Base-by-base conservation (phyloP, 2,888 invertebrate species). In the Sphaerophoria rueppellii region DNA sequence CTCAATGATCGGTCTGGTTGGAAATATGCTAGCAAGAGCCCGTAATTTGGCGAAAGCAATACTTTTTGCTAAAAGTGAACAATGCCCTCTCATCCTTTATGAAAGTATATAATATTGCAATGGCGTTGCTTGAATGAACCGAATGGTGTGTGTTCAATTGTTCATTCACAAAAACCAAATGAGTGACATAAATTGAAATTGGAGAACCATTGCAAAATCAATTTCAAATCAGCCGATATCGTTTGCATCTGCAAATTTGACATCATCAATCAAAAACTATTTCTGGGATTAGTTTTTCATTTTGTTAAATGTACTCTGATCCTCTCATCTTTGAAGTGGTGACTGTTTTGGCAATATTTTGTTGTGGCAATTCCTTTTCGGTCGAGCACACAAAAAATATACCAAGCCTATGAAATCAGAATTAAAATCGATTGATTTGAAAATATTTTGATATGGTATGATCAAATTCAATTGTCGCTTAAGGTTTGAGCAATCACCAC, bases 191-290 rank as follows among this genome's bases (percentile, higher is more conserved):
- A 40, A 79, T 61, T 43, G 70, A 54, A 61, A 48, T 74, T 55
- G 35, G 54, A 54, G 67, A 80, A 34, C 55, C 71, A 80, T 83
- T 71, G 58, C 65, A 67, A 67, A 24, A 80, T 75, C 60, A 70
- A 78, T 77, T 72, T 46, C 48, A 55, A 72, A 73, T 73, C 69
- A 74, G 43, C 52, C 50, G n/a, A 69, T 57, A 73, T 48, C 69
- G 37, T 70, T 74, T 14, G 70, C 69, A 74, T 82, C 79, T 82
- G 79, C 75, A 80, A 72, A 80, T 75, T 80, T 75, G 80, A 80
- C 75, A 80, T 67, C 75, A 83, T 83, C 80, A 79, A 83, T 83
- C 79, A 80, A 79, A 54, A 80, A 79, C 24, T 24, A 46, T 55
- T 73, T 54, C 54, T 16, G 50, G 16, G 52, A 50, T 48, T 16